Evolutionary conservation across 1,140 invertebrate genomes (phyloP).

Genomic region (Caenorhabditis inopinata): DNA sequence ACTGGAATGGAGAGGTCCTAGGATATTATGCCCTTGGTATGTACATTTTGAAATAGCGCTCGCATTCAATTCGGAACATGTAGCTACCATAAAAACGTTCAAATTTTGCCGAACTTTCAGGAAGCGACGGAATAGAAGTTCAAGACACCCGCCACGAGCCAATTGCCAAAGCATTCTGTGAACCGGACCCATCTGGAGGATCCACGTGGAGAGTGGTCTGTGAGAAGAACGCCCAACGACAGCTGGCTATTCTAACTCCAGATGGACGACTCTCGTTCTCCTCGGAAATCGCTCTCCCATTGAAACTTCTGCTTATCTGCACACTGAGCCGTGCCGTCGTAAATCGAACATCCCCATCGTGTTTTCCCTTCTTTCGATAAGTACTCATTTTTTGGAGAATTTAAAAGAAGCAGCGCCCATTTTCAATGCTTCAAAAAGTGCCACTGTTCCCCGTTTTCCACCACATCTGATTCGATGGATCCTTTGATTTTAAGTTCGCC

Average conservation of each 20-base stretch:
- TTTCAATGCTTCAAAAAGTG: neutral
- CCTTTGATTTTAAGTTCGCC: neutral
- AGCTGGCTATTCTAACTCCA: neutral
- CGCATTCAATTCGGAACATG: no score
- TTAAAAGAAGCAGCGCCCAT: neutral
- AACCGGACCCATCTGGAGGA: constrained; percentile 6
- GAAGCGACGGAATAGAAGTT: constrained; percentile 4
- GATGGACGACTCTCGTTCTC: constrained; percentile 9
- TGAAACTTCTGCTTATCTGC: constrained; percentile 4
- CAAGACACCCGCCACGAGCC: constrained; percentile 19
- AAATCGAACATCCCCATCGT: neutral
- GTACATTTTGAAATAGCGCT: no score
- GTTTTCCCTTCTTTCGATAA: constrained; percentile 32
- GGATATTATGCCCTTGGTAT: constrained; percentile 10
- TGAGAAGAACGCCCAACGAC: constrained; percentile 15
- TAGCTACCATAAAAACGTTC: no score
- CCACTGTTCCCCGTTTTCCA: neutral
- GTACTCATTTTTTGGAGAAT: neutral
- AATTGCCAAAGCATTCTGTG: neutral
- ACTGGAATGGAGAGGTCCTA: constrained; percentile 26
- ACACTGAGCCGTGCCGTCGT: constrained; percentile 2
- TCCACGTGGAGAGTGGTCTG: constrained; percentile 15
- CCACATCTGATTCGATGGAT: neutral
- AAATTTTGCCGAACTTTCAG: neutral
- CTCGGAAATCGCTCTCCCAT: constrained; percentile 2